These are phyloP conservation scores for Bufo bufo DNA, from an alignment of 2,113 vertebrate species.

Conservation along the genomic window DNA sequence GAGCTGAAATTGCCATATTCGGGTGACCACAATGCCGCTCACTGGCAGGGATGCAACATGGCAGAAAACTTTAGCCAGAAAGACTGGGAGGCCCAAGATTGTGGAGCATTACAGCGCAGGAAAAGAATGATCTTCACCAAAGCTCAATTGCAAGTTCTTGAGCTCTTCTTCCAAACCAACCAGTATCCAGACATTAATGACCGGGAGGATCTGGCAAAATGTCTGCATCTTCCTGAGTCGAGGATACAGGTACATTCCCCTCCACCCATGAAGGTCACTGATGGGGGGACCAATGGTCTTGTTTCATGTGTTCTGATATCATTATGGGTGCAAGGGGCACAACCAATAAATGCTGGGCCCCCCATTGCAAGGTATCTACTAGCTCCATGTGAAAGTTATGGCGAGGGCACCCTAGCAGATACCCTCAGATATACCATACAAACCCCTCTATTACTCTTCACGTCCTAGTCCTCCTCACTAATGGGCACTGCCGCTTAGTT, in stretches of 20 bases:
- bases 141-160: slow-evolving; percentile 83
- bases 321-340: no score
- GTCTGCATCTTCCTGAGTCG: slow-evolving; percentile 84
- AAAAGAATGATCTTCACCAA: slow-evolving; percentile 86
- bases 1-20: not conserved
- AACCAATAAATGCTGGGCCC: no score
- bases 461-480: no score
- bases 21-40: not conserved
- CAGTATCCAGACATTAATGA: slow-evolving; percentile 87
- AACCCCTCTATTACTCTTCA: no score
- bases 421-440: no score
- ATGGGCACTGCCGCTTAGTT: no score
- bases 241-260: slow-evolving; percentile 83
- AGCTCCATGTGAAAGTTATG: no score
- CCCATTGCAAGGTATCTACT: no score
- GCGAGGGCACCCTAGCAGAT: no score
- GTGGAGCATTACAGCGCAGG: slow-evolving; percentile 75
- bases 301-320: no score
- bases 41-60: not conserved
- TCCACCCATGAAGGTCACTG: not conserved
- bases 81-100: no score
- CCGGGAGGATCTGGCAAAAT: slow-evolving; percentile 81
- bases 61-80: not conserved
- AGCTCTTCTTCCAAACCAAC: slow-evolving; percentile 83
- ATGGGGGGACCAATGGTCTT: no score